These are phyloP conservation scores for Gallinago undulata DNA, from an alignment of 2,113 vertebrate species.

Conservation along the genomic window DNA sequence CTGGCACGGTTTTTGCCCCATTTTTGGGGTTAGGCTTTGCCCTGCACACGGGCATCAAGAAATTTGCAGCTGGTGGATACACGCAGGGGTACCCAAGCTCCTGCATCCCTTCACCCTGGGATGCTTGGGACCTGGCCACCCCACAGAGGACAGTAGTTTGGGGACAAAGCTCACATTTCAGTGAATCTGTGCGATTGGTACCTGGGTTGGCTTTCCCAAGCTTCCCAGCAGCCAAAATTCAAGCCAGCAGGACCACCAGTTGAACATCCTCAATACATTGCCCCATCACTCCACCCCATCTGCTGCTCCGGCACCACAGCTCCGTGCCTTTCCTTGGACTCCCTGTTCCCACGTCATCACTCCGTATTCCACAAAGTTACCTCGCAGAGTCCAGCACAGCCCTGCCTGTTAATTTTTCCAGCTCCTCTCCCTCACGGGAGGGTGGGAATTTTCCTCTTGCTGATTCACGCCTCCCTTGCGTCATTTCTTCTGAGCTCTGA, in stretches of 20 bases:
- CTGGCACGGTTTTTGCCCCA: background rate
- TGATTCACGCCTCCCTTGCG: background rate
- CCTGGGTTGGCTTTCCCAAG: background rate
- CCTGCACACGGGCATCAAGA: background rate
- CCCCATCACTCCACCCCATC: accelerated
- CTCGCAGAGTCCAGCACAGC: background rate
- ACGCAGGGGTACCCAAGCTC: accelerated
- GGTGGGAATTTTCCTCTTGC: slow-evolving; percentile 49
- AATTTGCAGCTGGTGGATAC: background rate
- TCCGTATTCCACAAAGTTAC: background rate
- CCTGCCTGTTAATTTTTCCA: background rate
- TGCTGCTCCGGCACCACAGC: background rate
- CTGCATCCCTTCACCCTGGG: background rate
- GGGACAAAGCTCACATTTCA: background rate
- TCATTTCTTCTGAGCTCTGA: background rate
- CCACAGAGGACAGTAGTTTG: accelerated
- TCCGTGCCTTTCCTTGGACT: background rate
- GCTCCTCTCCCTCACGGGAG: background rate
- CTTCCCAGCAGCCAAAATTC: background rate
- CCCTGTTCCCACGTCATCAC: background rate
- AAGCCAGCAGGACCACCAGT: background rate
- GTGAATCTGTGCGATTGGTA: background rate
- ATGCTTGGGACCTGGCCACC: accelerated
- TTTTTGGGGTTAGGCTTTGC: background rate
- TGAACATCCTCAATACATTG: accelerated